Base-by-base conservation (phyloP, 2,797 vertebrate species). In the Poeciliopsis infans region DNA sequence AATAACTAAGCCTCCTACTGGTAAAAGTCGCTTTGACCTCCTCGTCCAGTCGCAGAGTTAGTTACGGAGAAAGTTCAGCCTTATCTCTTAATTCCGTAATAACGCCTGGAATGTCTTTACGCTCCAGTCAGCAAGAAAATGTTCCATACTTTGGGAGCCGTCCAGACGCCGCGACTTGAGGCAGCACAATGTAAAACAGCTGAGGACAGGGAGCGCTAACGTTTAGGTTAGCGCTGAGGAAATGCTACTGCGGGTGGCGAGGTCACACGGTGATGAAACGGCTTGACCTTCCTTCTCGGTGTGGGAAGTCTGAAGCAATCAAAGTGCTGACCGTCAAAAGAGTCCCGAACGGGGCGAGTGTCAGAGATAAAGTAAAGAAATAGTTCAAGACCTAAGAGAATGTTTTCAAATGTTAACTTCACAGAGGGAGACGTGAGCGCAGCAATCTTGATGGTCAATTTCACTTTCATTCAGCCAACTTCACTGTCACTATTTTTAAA, bases 241-340 rank as follows among this genome's bases (percentile, higher is more conserved):
- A 88, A 81, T 33, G 51, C 74, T 6, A 49, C 87, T 84, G 85
- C 79, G 76, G 84, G 49, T 39, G 36, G 36, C 72, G 76, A 88
- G 87, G 87, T 86, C 81, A 79, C 0, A 13, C 31, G 20, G 73
- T 78, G 80, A 87, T 76, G 75, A 88, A 87, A 85, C 81, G 18
- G 72, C 53, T 61, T 47, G 51, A 78, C 81, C 75, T 80, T 59
- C 47, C 57, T 11, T 11, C 73, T 85, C 74, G 75, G 79, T 81
- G 80, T 78, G 69, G 41, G 11, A 74, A 71, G 80, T 77, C 66
- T 83, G 74, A 89, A 64, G 84, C 79, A 83, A 87, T 88, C 75
- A 79, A 41, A 78, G 59, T 72, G n/a, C 64, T 74, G 7, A 77
- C 49, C 39, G 23, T 13, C 66, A 69, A 43, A 69, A 69, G 45